phyloP scores from a whole-genome alignment of 2,797 vertebrate species.

The Onychomys arenicola region DNA sequence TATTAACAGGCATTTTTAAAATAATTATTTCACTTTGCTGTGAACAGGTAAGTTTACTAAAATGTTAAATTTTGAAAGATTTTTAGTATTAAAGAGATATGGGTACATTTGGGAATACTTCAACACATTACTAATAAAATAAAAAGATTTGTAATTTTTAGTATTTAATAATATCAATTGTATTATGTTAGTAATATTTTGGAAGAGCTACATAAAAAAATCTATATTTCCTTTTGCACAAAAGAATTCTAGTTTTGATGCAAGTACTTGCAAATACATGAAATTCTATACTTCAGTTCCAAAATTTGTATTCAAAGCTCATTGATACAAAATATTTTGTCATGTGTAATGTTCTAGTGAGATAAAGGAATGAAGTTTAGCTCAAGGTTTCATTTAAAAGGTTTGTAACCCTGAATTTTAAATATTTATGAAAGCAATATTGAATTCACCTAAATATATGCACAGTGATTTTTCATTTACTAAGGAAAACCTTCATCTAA shows the following conservation, averaged over 20 bases:
- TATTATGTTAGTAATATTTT: not conserved
- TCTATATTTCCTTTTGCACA: not conserved
- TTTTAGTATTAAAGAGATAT: not conserved
- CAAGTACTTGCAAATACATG: not conserved
- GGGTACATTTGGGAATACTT: not conserved
- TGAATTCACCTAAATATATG: not conserved
- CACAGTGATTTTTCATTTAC: not conserved
- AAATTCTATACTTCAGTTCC: not conserved
- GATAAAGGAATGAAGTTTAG: not conserved
- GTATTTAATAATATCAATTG: not conserved
- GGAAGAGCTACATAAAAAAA: not conserved
- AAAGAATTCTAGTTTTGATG: not conserved
- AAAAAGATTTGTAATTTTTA: not conserved
- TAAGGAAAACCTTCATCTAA: constrained; percentile 6
- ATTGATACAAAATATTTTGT: not conserved
- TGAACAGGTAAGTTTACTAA: not conserved
- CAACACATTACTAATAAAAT: not conserved
- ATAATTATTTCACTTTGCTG: not conserved
- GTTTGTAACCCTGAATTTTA: not conserved
- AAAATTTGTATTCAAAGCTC: not conserved
- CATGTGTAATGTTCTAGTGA: not conserved
- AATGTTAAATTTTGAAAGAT: not conserved
- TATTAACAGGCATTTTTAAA: not conserved
- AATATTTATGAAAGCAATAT: not conserved
- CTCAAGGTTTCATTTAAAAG: not conserved